Percentiles rank a stretch among this genome's conserved stretches.
These are phyloP conservation scores for Furcula furcula DNA, from an alignment of 2,888 invertebrate genomes.

Conservation along the genomic window DNA sequence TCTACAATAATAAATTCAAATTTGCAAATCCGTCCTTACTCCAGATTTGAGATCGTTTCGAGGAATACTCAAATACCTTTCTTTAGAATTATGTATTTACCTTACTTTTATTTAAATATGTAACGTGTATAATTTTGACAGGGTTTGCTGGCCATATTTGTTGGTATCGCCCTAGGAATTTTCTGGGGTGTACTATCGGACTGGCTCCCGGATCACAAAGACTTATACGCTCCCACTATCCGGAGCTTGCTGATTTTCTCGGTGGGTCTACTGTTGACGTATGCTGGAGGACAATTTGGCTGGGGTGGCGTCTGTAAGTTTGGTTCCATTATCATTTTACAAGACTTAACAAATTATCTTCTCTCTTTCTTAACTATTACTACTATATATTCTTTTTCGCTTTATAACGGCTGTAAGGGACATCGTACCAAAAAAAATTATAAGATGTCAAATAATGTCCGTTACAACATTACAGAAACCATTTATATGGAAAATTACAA, in stretches of 20 bases:
- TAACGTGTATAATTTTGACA: conserved; percentile 40
- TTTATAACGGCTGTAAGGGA: no score
- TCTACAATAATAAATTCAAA: conserved; percentile 19
- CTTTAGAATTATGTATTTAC: conserved; percentile 8
- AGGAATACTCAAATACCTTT: conserved; percentile 17
- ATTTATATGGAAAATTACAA: no score
- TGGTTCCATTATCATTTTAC: not conserved
- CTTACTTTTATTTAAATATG: no score
- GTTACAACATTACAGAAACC: no score
- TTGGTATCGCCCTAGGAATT: conserved; percentile 62
- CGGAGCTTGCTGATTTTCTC: conserved; percentile 63
- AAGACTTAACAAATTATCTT: no score
- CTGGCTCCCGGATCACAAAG: conserved; percentile 61
- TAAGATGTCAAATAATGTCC: no score
- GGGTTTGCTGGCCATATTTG: conserved; percentile 63
- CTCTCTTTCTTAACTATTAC: no score
- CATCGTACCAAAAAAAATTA: no score
- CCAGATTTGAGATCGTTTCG: conserved; percentile 18
- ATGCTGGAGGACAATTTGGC: conserved; percentile 56
- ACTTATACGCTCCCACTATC: conserved; percentile 62
- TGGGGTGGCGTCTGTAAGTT: conserved; percentile 72
- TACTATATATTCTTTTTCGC: no score
- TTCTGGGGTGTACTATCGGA: conserved; percentile 66
- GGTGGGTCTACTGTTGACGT: conserved; percentile 60
- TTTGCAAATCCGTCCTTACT: conserved; percentile 18